A percentile compares a stretch with the other conserved stretches of the same genome.
phyloP scores from a whole-genome alignment of 2,113 vertebrate genomes.

The Takifugu flavidus region DNA sequence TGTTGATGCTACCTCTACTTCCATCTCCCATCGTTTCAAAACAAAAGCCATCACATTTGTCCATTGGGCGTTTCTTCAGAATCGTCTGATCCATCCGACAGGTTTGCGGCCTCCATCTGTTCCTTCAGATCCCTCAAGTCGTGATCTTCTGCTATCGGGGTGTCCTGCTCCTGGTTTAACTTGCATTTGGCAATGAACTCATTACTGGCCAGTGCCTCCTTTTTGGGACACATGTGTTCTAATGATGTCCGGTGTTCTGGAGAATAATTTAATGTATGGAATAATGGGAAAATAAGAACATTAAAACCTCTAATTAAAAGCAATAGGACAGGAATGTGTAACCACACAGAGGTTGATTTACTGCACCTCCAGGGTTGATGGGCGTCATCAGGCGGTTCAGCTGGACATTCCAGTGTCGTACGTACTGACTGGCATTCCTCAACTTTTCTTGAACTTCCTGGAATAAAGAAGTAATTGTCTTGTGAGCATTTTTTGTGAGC shows the following conservation, averaged over 20 bases:
- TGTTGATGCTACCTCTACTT: background rate
- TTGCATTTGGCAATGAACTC: conserved; percentile 74
- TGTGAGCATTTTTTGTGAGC: background rate
- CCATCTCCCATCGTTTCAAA: background rate
- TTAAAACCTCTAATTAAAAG: background rate
- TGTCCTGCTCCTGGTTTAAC: conserved; percentile 19
- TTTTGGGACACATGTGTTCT: conserved; percentile 52
- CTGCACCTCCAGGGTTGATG: conserved; percentile 71
- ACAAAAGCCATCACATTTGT: conserved; percentile 27
- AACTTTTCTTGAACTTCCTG: conserved; percentile 72
- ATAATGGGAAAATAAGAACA: background rate
- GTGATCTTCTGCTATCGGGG: background rate
- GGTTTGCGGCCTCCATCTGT: conserved; percentile 38
- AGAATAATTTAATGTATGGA: conserved; percentile 13
- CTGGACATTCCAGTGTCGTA: conserved; percentile 79
- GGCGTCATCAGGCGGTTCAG: conserved; percentile 76
- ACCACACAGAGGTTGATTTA: background rate
- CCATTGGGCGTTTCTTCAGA: conserved; percentile 40
- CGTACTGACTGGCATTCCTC: conserved; percentile 62
- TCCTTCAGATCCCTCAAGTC: conserved; percentile 27
- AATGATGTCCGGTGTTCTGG: conserved; percentile 39
- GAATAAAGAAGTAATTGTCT: background rate
- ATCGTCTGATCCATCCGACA: conserved; percentile 35
- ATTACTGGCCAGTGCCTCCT: conserved; percentile 70
- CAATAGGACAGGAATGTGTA: background rate